Conservation (phyloP, 1,140 invertebrate genomes). For the Lamellibrachia luymesi region DNA sequence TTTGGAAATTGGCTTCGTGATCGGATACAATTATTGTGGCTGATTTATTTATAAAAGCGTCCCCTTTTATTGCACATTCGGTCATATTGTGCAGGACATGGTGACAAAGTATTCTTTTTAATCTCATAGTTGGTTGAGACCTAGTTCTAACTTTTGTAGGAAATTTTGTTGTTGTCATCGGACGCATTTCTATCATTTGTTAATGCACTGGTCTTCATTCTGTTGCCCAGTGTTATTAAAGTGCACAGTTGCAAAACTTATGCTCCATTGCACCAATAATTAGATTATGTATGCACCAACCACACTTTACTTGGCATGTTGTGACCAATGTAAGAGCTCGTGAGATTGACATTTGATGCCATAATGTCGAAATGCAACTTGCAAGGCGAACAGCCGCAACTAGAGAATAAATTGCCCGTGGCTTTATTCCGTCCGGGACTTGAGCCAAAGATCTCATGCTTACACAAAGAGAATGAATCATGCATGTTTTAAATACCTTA, state of each 20-base stretch:
- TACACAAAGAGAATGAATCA: neutral
- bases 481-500: no score
- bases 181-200: no score
- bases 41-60: neutral
- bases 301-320: neutral
- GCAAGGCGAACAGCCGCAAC: neutral
- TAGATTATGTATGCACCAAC: neutral
- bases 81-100: no score
- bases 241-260: no score
- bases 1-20: neutral
- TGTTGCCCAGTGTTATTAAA: no score
- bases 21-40: neutral
- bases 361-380: neutral
- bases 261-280: neutral
- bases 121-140: no score
- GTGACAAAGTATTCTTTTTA: no score
- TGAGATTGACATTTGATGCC: neutral
- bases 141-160: no score
- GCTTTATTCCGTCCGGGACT: neutral
- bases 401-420: conserved; percentile 20
- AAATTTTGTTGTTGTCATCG: no score
- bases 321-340: neutral
- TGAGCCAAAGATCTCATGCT: neutral
- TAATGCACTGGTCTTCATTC: no score
- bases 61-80: no score